A percentile compares a stretch with the other conserved stretches of the same genome.
phyloP scores from a whole-genome alignment of 2,888 invertebrate genomes.

The Chaetogeoica ovagalla region DNA sequence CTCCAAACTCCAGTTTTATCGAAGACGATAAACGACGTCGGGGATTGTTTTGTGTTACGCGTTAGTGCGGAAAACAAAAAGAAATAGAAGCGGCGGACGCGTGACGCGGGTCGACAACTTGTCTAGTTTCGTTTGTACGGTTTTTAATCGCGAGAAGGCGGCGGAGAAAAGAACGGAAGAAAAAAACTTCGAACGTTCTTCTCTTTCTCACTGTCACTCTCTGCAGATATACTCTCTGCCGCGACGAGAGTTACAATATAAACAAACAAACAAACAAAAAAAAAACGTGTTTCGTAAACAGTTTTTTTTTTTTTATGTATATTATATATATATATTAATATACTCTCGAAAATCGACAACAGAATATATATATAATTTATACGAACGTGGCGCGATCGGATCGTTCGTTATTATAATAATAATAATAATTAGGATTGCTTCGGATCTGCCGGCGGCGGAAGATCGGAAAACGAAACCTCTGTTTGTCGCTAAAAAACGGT shows the following conservation, averaged over 20 bases:
- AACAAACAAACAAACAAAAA: too few relatives aligned
- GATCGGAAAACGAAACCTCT: slow-evolving; percentile 46
- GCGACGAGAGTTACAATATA: slow-evolving; percentile 33
- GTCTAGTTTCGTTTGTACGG: slow-evolving; percentile 54
- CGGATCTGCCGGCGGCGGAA: slow-evolving; percentile 27
- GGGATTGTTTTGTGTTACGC: too few relatives aligned
- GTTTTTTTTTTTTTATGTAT: too few relatives aligned
- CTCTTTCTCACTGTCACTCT: too few relatives aligned
- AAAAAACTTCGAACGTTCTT: too few relatives aligned
- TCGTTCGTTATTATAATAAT: too few relatives aligned
- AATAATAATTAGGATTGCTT: slow-evolving; percentile 39
- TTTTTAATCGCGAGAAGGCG: too few relatives aligned
- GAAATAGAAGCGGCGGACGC: neutral
- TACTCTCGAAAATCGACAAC: slow-evolving; percentile 49
- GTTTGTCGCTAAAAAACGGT: slow-evolving; percentile 37
- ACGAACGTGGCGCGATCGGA: neutral
- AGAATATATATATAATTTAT: neutral
- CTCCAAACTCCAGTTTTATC: slow-evolving; percentile 57
- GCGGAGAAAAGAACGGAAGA: too few relatives aligned
- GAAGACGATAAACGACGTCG: neutral
- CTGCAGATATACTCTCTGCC: too few relatives aligned
- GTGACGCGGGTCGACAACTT: slow-evolving; percentile 54
- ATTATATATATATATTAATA: too few relatives aligned
- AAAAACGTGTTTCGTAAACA: too few relatives aligned
- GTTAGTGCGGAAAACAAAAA: too few relatives aligned